Evolutionary conservation across 2,888 invertebrate species (phyloP).

Genomic region (Synergus laeviventris): DNA sequence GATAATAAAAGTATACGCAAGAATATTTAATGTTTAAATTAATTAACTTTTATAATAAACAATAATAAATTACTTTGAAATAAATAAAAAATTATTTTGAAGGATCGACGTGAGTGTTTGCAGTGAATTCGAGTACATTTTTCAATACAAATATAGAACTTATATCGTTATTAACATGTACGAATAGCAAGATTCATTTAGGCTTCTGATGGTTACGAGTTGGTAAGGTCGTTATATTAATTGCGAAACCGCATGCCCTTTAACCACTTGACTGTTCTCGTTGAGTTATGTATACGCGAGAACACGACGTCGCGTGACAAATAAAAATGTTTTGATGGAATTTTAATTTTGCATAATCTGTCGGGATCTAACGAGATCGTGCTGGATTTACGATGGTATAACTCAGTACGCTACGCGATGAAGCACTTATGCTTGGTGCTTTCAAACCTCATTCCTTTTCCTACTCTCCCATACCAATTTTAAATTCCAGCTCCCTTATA

Average conservation of each 20-base stretch:
- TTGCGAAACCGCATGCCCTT: slow-evolving; percentile 58
- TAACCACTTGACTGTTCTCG: slow-evolving; percentile 52
- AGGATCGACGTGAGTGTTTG: background rate
- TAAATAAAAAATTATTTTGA: background rate
- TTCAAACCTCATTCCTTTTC: slow-evolving; percentile 18
- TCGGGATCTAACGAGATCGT: slow-evolving; percentile 60
- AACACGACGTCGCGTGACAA: slow-evolving; percentile 52
- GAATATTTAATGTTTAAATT: too few relatives aligned
- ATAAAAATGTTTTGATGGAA: slow-evolving; percentile 61
- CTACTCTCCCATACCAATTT: slow-evolving; percentile 13
- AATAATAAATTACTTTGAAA: background rate
- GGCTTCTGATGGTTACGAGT: slow-evolving; percentile 54
- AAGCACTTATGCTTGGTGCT: slow-evolving; percentile 50
- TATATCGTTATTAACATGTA: slow-evolving; percentile 35
- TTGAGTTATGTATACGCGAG: slow-evolving; percentile 44
- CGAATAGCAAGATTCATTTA: slow-evolving; percentile 48
- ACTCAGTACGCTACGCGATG: slow-evolving; percentile 57
- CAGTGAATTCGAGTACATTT: background rate
- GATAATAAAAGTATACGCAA: too few relatives aligned
- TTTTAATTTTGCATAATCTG: slow-evolving; percentile 64
- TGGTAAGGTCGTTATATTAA: slow-evolving; percentile 61
- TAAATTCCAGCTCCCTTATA: slow-evolving; percentile 44
- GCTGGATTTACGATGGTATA: slow-evolving; percentile 59
- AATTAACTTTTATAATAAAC: too few relatives aligned
- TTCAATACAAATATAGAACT: background rate